These are phyloP conservation scores for Sebastes trivittatus DNA, from an alignment of 2,797 vertebrate species.

Conservation along the genomic window DNA sequence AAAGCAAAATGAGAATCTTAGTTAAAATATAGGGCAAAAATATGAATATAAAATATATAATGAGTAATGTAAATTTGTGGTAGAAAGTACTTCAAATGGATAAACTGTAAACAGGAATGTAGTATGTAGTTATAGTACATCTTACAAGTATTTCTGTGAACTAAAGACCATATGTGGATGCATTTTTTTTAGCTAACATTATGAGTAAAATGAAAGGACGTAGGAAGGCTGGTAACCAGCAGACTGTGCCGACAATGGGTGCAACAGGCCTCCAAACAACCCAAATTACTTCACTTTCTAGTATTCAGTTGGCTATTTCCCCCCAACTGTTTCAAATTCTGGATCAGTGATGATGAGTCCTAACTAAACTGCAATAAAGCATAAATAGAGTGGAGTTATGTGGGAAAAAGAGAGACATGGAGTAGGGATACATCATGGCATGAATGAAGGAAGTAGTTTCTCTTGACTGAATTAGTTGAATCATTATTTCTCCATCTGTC, in stretches of 20 bases:
- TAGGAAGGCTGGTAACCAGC: not conserved
- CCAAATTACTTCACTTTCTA: not conserved
- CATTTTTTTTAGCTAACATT: not conserved
- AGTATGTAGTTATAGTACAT: not conserved
- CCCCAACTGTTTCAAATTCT: not conserved
- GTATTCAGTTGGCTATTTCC: not conserved
- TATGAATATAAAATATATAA: too few species aligned
- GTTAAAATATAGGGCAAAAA: too few species aligned
- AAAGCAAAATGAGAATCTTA: too few species aligned
- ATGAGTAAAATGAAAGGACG: accelerated
- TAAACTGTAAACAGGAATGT: too few species aligned
- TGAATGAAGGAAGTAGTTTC: not conserved
- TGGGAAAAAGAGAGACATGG: not conserved
- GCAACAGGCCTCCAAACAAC: slow-evolving; percentile 12
- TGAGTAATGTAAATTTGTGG: too few species aligned
- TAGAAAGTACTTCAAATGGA: too few species aligned
- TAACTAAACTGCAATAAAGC: not conserved
- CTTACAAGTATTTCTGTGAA: not conserved
- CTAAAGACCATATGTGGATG: not conserved
- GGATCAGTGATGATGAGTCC: not conserved
- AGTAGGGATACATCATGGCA: not conserved
- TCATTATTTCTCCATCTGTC: not conserved
- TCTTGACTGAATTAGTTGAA: not conserved
- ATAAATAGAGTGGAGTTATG: not conserved
- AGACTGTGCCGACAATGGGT: not conserved